Evolutionary conservation across 2,113 vertebrate species (phyloP).

Genomic region (Macroglossus sobrinus): DNA sequence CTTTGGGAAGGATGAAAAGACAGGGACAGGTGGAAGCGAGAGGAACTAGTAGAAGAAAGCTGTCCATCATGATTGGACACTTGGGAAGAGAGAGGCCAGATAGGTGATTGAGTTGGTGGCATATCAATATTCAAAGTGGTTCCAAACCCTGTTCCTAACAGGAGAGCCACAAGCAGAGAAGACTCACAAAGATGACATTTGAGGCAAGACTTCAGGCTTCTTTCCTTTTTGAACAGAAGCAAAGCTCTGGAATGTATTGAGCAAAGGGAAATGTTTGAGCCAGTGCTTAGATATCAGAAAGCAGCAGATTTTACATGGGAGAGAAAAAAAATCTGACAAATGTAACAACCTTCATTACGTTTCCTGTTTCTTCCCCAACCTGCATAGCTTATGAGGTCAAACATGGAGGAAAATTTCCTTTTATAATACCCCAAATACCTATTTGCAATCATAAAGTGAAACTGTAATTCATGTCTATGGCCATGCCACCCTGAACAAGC

Average conservation of each 20-base stretch:
- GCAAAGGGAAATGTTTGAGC: background rate
- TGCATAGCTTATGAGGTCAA: background rate
- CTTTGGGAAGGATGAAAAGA: background rate
- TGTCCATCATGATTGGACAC: background rate
- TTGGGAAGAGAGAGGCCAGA: background rate
- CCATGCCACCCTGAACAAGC: too few relatives aligned
- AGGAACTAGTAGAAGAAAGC: background rate
- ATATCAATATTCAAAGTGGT: background rate
- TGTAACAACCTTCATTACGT: background rate
- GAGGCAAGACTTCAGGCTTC: background rate
- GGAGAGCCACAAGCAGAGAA: background rate
- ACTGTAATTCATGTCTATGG: background rate
- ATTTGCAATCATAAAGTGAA: background rate
- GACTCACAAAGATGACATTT: background rate
- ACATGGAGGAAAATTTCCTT: background rate
- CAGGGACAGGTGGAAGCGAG: background rate
- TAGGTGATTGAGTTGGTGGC: background rate
- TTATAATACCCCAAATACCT: background rate
- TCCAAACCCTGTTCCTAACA: background rate
- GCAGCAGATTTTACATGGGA: background rate
- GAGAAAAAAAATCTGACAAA: background rate
- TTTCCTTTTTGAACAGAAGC: background rate
- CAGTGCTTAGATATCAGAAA: background rate
- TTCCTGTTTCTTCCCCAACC: background rate
- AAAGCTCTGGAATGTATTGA: background rate